Percentiles rank a stretch among this genome's conserved stretches.
phyloP scores from a whole-genome alignment of 2,797 vertebrate species.

The Schizopygopsis pylzovi region DNA sequence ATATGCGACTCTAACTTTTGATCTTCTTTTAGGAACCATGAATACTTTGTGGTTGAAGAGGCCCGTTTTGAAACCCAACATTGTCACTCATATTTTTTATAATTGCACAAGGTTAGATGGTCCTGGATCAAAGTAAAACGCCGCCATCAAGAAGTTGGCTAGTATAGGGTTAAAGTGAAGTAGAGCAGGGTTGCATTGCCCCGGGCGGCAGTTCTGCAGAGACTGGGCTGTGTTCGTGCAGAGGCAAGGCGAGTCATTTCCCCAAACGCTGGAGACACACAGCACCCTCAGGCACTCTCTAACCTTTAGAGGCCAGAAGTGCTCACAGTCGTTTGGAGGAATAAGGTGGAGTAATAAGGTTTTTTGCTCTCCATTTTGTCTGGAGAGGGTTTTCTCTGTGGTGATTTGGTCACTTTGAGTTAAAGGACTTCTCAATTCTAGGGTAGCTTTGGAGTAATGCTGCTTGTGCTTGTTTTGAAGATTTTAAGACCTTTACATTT shows the following conservation, averaged over 20 bases:
- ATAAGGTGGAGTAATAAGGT: slow-evolving; percentile 83
- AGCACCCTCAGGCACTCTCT: slow-evolving; percentile 80
- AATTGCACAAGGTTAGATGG: slow-evolving; percentile 29
- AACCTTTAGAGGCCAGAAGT: slow-evolving; percentile 93
- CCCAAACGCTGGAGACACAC: slow-evolving; percentile 89
- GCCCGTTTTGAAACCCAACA: not conserved
- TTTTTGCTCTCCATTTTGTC: slow-evolving; percentile 80
- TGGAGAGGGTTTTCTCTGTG: slow-evolving; percentile 38
- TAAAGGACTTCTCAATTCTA: slow-evolving; percentile 14
- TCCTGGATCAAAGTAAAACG: slow-evolving; percentile 37
- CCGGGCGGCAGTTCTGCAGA: slow-evolving; percentile 82
- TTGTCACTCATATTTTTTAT: slow-evolving; percentile 7
- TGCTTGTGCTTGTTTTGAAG: slow-evolving; percentile 77
- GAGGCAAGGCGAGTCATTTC: slow-evolving; percentile 86
- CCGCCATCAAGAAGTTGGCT: slow-evolving; percentile 22
- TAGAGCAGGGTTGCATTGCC: slow-evolving; percentile 80
- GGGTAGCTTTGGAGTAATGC: not conserved
- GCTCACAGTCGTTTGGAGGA: slow-evolving; percentile 89
- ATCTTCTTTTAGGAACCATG: not conserved
- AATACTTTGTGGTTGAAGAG: not conserved
- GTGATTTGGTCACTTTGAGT: slow-evolving; percentile 23
- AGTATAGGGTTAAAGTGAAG: slow-evolving; percentile 82
- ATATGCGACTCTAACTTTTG: not conserved
- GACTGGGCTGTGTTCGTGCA: slow-evolving; percentile 84
- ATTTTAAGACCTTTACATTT: slow-evolving; percentile 81